Percentiles rank a stretch among this genome's conserved stretches.
Conservation (phyloP, 2,113 vertebrate species). For the Crypturellus undulatus region DNA sequence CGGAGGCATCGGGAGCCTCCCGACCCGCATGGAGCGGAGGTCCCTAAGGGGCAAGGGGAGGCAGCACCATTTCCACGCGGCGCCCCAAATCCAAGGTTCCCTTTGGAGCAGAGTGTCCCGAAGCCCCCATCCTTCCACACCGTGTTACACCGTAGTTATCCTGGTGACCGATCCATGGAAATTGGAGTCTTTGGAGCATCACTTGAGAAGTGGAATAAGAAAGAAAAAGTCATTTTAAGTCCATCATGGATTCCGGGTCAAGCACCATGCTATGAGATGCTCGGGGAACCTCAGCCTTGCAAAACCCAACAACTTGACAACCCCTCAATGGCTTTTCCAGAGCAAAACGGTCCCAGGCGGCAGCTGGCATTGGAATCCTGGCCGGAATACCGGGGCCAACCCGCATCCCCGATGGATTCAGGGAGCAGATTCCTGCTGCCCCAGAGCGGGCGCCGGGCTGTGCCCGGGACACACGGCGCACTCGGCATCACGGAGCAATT, state of each 20-base stretch:
- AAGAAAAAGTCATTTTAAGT: background rate
- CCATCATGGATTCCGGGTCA: background rate
- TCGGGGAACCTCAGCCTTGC: background rate
- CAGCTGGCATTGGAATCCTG: rapidly evolving
- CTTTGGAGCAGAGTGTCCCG: background rate
- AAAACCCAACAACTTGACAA: rapidly evolving
- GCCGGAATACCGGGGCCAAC: too few relatives aligned
- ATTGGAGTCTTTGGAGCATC: background rate
- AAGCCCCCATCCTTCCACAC: background rate
- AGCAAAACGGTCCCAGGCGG: background rate
- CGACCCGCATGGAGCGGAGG: background rate
- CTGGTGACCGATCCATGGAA: background rate
- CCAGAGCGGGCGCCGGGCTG: too few relatives aligned
- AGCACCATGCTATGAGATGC: background rate
- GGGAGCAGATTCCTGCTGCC: background rate
- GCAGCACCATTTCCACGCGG: background rate
- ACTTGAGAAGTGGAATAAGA: background rate
- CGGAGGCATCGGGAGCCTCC: too few relatives aligned
- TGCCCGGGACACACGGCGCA: too few relatives aligned
- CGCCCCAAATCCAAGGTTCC: constrained; percentile 2
- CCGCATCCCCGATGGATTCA: background rate
- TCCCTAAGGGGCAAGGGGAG: background rate
- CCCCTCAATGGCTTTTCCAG: background rate
- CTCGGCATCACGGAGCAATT: background rate
- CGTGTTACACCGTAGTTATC: background rate